Evolutionary conservation across 2,888 invertebrate genomes (phyloP), one percentile per base, ranked within the genome.

Genomic region (Rotaria socialis): DNA sequence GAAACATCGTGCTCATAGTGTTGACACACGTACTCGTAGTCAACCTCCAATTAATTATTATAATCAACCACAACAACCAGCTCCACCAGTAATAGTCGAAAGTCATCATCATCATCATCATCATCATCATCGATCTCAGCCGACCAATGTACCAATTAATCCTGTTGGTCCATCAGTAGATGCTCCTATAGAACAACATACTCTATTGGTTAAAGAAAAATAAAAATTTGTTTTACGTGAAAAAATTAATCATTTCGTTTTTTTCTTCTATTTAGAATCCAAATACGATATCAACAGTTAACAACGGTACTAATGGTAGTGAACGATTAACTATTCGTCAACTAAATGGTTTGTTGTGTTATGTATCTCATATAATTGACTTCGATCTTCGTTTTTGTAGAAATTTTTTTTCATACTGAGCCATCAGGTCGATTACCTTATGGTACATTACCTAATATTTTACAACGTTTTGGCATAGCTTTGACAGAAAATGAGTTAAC

Each of bases 251-350:
- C 6, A 4, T 35, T 67, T 35, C 35, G 14, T 16, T 67, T 67
- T 14, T 35, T 67, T n/a, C n/a, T n/a, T n/a, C n/a, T 6, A 11
- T 67, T 35, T 35, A 35, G 27, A 67, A 35, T 14, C 22, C 1
- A 16, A 6, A 22, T 7, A 2, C 35, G 11, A 11, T 11, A 47
- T 24, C 47, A 47, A n/a, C 11, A 47, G 24, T 35, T 24, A 43
- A 80, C n/a, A 10, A 14, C 11, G 47, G 4, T 47, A n/a, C 5
- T 19, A 35, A 10, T 47, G 47, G n/a, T n/a, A n/a, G n/a, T 80
- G 80, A 80, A 47, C 35, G 47, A 47, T 10, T 80, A 47, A 80
- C 80, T 22, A 80, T 80, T 80, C 80, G 80, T 14, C 80, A 80
- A 24, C 47, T 80, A 11, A 80, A 80, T 47, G 80, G 80, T 80